Base-by-base conservation (phyloP, 2,113 vertebrate species). In the Leptobrachium ailaonicum region DNA sequence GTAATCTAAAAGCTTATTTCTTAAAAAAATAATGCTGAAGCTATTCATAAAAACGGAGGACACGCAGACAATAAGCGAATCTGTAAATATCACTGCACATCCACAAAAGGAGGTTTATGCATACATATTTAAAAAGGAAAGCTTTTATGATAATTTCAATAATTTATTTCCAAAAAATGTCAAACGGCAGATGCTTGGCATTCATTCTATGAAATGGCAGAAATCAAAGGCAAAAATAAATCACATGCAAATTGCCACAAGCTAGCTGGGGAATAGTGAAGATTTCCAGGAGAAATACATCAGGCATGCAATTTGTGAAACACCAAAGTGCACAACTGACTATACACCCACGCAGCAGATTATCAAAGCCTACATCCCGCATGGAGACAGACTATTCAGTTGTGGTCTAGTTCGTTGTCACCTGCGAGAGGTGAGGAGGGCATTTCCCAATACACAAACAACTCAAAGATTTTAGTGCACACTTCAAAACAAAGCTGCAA, bases 61-160 rank as follows among this genome's bases (percentile, higher is more conserved):
- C 58, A 12, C 32, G 20, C n/a, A 43, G 4, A 43, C 2, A 73
- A 40, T 8, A 64, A 43, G 41, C 32, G 41, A 63, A 41, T 64
- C 41, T 44, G 73, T 75, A 75, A 75, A 47, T 62, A 75, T 13
- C 70, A 54, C n/a, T 53, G n/a, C 32, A 72, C 70, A 72, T 72
- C 47, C 20, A 72, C 42, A 75, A 44, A 32, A 64, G 73, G 43
- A 75, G 60, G 63, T 63, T 4, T 58, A 14, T 14, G 14, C 73
- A 64, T 75, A 62, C 73, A 75, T 75, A 75, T 75, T 64, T 44
- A 62, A 75, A 32, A 6, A 72, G 70, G 47, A 56, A 72, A 72
- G 70, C 70, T 72, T 72, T 72, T 75, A 75, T 75, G 56, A 32
- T 47, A 47, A 63, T 64, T 64, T 75, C 58, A 63, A 64, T 75